Conservation (phyloP, 2,888 invertebrate species). For the Cataglyphis rosenhaueri region DNA sequence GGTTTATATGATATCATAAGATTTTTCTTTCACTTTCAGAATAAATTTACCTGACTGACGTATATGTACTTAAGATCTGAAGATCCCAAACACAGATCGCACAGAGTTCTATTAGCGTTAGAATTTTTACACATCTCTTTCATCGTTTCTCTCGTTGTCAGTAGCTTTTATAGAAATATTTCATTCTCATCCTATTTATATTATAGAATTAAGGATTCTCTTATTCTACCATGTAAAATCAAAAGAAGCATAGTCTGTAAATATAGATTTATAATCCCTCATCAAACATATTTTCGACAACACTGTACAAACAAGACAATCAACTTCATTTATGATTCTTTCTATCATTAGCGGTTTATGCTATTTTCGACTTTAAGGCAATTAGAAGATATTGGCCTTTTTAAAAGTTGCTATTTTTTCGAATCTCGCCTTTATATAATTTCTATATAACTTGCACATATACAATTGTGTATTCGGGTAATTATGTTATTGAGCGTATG, state of each 20-base stretch:
- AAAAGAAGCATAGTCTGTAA: conserved; percentile 50
- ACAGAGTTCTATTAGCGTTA: conserved; percentile 6
- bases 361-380: conserved; percentile 3
- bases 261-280: conserved; percentile 53
- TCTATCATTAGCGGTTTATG: background rate
- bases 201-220: conserved; percentile 34
- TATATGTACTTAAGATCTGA: conserved; percentile 22
- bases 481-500: background rate
- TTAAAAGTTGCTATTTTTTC: conserved; percentile 6
- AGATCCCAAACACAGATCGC: background rate
- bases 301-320: conserved; percentile 50
- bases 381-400: background rate
- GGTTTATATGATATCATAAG: background rate
- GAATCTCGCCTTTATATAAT: conserved; percentile 29
- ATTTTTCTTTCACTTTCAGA: conserved; percentile 63
- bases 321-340: conserved; percentile 55
- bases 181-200: conserved; percentile 47
- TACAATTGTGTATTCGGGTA: conserved; percentile 1
- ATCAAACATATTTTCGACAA: conserved; percentile 3
- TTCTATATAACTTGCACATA: background rate
- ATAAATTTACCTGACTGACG: conserved; percentile 31
- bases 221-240: conserved; percentile 50
- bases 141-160: background rate
- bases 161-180: background rate
- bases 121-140: conserved; percentile 8